Base-by-base conservation (phyloP, 2,113 vertebrate species). In the Noturus placidus region DNA sequence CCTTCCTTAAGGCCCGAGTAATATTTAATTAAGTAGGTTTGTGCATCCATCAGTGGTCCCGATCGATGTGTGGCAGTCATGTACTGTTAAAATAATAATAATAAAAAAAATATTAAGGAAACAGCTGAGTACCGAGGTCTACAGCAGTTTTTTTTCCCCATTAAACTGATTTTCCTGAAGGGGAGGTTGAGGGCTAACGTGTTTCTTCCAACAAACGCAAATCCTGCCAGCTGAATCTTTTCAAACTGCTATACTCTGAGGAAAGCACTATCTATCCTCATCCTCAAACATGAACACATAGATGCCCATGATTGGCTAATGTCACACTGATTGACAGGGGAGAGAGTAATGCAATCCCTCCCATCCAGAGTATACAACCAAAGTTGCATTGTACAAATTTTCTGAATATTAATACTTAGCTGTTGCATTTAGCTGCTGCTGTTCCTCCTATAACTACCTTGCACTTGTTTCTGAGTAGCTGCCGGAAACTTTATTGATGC, bases 21-120 rank as follows among this genome's bases (percentile, higher is more conserved):
- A 95, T 95, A 94, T 96, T 95, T 95, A 95, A 96, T 95, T 96
- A 94, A 96, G 85, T 88, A 90, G 91, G 92, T 93, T 94, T 93
- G 93, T 90, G 90, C 92, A 91, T 95, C 80, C 91, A 89, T 92
- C 88, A 92, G 87, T 93, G 90, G 90, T 81, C 92, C 91, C 90
- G 92, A 89, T 82, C 91, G 83, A 88, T 69, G 89, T 87, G 91
- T 94, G 94, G 92, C 93, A 94, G 94, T 95, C 94, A 95, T 90
- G 87, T 77, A 35, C 46, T 50, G 46, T 50, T 10, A 50, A 50
- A 50, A 50, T 85, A 83, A 85, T 77, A 85, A 82, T 74, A 35
- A 70, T 50, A 69, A 70, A 17, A 13, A 46, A 33, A 84, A 69
- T 70, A 65, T 86, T 54, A 82, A 46, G 17, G 4, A 67, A 63